Conservation (phyloP, 2,113 vertebrate species). For the Arenaria interpres region DNA sequence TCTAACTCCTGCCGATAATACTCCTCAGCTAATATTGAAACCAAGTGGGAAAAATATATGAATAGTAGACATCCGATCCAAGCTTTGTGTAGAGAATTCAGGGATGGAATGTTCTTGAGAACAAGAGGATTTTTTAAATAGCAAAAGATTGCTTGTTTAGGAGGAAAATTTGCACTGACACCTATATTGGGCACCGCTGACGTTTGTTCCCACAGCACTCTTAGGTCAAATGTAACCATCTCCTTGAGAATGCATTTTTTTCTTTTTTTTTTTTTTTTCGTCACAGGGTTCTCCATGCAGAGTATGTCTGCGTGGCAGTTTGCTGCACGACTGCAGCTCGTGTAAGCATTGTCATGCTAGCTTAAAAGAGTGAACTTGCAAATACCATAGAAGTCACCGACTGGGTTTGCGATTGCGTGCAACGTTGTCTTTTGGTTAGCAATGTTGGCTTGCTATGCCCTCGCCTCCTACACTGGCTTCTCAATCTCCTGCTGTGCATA, state of each 20-base stretch:
- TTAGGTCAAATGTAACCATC: background rate
- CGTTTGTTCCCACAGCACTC: background rate
- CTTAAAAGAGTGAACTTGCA: background rate
- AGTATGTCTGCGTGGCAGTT: background rate
- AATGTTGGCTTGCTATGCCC: background rate
- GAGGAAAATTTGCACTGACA: conserved; percentile 40
- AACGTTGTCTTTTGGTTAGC: background rate
- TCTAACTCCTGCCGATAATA: conserved; percentile 56
- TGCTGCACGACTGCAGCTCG: fast-evolving
- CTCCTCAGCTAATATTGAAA: conserved; percentile 57
- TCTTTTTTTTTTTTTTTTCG: background rate
- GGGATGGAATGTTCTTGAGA: conserved; percentile 65
- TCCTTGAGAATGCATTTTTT: background rate
- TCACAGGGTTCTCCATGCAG: background rate
- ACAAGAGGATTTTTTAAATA: conserved; percentile 30
- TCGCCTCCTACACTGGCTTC: background rate
- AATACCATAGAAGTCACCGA: background rate
- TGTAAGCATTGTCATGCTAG: background rate
- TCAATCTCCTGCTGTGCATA: background rate
- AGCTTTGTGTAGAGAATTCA: conserved; percentile 45
- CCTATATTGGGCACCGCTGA: background rate
- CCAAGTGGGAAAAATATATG: conserved; percentile 56
- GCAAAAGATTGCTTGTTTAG: conserved; percentile 31
- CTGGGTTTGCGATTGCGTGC: background rate
- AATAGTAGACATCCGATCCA: conserved; percentile 71